Evolutionary conservation across 2,113 vertebrate species (phyloP).

Genomic region (Helogale parvula): DNA sequence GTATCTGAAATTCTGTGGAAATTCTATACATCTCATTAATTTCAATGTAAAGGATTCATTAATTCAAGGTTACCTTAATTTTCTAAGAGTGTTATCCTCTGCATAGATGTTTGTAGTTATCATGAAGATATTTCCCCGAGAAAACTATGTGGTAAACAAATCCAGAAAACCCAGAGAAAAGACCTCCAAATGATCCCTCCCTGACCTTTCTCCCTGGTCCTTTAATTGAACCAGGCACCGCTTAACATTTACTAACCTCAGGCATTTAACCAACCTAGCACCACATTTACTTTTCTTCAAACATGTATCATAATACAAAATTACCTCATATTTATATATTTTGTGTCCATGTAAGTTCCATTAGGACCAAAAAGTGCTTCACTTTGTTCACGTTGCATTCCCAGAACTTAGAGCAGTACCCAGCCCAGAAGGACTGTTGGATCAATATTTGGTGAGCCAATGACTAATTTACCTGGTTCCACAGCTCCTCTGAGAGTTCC

Average conservation of each 20-base stretch:
- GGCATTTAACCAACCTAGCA: rapidly evolving
- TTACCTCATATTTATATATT: neutral
- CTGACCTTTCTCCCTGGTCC: neutral
- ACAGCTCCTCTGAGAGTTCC: slow-evolving; percentile 91
- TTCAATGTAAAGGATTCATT: neutral
- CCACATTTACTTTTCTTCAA: neutral
- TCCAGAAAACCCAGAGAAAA: neutral
- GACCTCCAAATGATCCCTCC: neutral
- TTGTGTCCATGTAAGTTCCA: neutral
- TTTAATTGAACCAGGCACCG: neutral
- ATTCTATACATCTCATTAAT: neutral
- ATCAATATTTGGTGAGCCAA: neutral
- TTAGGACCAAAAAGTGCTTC: neutral
- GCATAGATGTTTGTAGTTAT: neutral
- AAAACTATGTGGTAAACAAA: neutral
- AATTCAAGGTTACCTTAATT: neutral
- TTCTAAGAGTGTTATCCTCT: neutral
- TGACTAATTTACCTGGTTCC: slow-evolving; percentile 91
- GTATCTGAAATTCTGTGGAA: neutral
- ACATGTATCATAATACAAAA: neutral
- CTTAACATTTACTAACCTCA: neutral
- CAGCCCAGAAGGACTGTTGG: too few species aligned
- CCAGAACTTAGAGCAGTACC: neutral
- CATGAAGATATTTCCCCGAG: neutral
- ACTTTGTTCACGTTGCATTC: neutral